A percentile compares a stretch with the other conserved stretches of the same genome.
phyloP scores from a whole-genome alignment of 2,797 vertebrate genomes.

The Glossophaga mutica region DNA sequence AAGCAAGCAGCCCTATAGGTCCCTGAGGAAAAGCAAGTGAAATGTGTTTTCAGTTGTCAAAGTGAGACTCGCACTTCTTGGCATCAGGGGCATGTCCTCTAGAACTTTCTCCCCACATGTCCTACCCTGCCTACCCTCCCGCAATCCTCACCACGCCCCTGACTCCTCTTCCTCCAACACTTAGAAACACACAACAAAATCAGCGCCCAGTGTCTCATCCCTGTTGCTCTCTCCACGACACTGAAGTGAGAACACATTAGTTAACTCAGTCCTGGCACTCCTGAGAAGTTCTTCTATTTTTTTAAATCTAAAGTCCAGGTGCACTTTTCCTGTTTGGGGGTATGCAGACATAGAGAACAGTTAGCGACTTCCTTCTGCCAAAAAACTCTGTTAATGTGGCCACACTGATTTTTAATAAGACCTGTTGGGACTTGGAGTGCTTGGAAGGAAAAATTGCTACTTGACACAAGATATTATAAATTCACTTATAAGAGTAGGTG shows the following conservation, averaged over 20 bases:
- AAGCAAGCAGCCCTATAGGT: background rate
- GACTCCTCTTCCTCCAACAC: background rate
- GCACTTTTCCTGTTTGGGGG: background rate
- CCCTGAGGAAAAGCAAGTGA: background rate
- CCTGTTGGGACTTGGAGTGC: background rate
- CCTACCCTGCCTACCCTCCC: background rate
- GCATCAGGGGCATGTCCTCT: background rate
- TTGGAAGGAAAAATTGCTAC: background rate
- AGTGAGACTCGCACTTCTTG: background rate
- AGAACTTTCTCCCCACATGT: background rate
- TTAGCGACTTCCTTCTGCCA: background rate
- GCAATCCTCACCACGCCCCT: rapidly evolving
- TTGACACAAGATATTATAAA: background rate
- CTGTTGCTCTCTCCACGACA: background rate
- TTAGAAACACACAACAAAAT: background rate
- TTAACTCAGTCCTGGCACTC: background rate
- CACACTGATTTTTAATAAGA: background rate
- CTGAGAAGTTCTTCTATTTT: background rate
- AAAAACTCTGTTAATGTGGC: background rate
- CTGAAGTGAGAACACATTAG: background rate
- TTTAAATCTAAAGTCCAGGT: background rate
- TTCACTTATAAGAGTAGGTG: background rate
- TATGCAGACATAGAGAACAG: background rate
- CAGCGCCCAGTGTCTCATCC: background rate
- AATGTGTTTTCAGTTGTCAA: background rate